Evolutionary conservation across 2,797 vertebrate genomes (phyloP).

Genomic region (Cossypha dichroa): DNA sequence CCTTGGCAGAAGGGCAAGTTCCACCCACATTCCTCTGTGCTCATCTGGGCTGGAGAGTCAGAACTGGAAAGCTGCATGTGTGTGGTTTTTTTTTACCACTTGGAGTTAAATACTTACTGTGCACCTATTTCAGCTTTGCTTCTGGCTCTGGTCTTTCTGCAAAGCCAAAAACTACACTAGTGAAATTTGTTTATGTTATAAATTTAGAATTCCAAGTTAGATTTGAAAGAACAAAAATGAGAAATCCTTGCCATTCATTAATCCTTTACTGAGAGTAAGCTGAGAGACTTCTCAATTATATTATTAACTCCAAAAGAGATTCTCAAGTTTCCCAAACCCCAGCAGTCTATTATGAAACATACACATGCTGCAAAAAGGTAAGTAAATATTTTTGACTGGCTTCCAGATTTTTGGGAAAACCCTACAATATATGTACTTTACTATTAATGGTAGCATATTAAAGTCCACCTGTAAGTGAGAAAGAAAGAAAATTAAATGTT

Average conservation of each 20-base stretch:
- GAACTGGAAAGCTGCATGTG: neutral
- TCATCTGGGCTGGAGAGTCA: conserved; percentile 45
- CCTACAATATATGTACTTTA: neutral
- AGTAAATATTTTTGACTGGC: neutral
- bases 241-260: neutral
- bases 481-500: neutral
- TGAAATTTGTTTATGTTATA: neutral
- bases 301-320: neutral
- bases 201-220: neutral
- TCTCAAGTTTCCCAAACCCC: neutral
- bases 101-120: neutral
- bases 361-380: neutral
- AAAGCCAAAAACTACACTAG: neutral
- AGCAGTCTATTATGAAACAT: neutral
- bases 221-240: neutral
- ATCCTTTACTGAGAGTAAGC: neutral
- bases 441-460: neutral
- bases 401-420: neutral
- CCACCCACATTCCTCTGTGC: conserved; percentile 65
- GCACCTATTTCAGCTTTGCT: neutral
- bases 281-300: neutral
- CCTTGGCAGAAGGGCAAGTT: conserved; percentile 51
- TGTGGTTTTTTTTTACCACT: neutral
- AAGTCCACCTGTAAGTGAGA: neutral
- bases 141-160: neutral